A percentile compares a stretch with the other conserved stretches of the same genome.
Conservation (phyloP, 30 jellyfish, hydroid and myxozoan genomes). For the Aurelia aurita region DNA sequence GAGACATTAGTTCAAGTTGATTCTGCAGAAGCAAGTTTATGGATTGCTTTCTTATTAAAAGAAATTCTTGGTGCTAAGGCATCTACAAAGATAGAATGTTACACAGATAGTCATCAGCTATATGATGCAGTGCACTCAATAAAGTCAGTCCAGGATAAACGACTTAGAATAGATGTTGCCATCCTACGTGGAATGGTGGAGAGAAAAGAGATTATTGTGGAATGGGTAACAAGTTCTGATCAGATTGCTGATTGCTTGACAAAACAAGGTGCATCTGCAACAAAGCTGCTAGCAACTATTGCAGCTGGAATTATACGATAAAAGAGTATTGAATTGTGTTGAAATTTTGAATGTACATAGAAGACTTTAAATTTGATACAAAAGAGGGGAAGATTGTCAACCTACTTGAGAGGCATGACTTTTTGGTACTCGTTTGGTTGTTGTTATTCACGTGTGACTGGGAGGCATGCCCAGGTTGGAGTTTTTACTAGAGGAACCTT, state of each 20-base stretch:
- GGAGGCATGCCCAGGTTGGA: too few relatives aligned
- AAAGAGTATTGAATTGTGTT: too few relatives aligned
- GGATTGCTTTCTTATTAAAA: slow-evolving; percentile 23
- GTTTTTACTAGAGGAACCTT: too few relatives aligned
- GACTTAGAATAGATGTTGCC: slow-evolving; percentile 46
- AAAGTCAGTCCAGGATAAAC: slow-evolving; percentile 31
- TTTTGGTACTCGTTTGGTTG: too few relatives aligned
- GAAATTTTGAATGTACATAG: too few relatives aligned
- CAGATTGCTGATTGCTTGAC: slow-evolving; percentile 61
- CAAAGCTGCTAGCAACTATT: slow-evolving; percentile 29
- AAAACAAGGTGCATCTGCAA: slow-evolving; percentile 58
- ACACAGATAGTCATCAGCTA: slow-evolving; percentile 47
- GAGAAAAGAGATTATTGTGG: slow-evolving; percentile 38
- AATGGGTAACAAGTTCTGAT: slow-evolving; percentile 55
- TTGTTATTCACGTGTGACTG: too few relatives aligned
- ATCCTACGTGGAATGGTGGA: slow-evolving; percentile 34
- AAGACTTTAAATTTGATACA: too few relatives aligned
- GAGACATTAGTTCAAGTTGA: slow-evolving; percentile 44
- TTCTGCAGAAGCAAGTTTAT: slow-evolving; percentile 36
- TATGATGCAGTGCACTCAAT: slow-evolving; percentile 62
- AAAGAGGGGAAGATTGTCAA: too few relatives aligned
- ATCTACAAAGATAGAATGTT: slow-evolving; percentile 15
- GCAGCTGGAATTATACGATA: too few relatives aligned
- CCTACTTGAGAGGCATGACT: too few relatives aligned
- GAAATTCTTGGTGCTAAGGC: slow-evolving; percentile 12